Evolutionary conservation across 92 coral and sea anemone genomes (phyloP), one percentile per base, ranked within the genome.

Genomic region (Galaxea fascicularis): DNA sequence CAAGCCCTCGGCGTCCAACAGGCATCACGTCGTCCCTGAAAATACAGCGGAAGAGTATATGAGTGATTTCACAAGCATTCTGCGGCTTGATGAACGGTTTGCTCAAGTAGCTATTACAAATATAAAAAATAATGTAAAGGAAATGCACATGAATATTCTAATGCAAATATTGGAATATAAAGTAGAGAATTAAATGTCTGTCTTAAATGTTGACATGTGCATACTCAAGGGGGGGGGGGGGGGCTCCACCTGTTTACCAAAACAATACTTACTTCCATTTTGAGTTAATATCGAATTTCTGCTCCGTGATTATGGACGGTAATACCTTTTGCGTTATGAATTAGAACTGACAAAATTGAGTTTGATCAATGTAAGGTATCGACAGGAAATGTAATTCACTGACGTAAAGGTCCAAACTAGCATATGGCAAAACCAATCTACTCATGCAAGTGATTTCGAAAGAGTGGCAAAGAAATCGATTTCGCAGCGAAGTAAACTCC

Each of bases 1-100:
- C 98, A 16, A 96, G 87, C 10, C 98, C 98, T 59, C 98, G 89
- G 57, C 98, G 88, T 82, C 98, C 98, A 65, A 89, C 91, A 30
- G 95, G 95, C 95, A 91, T 92, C 20, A 56, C 79, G 59, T 92
- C 98, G 85, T 67, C 73, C 83, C 80, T 76, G 54, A 76, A 90
- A 70, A 82, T 21, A 73, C 86, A 82, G 29, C 21, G 46, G 46
- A 27, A 29, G 16, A 46, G 66, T 60, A 68, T 15, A 51, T 65
- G 84, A 79, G 59, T 46, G 51, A 14, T 49, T 52, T 13, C n/a
- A 30, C 5, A 31, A 31, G 10, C 24, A 27, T 45, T 22, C 21
- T 44, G 3, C 28, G 24, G n/a, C 4, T 12, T 47, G 58, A 44
- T 62, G 82, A 66, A 79, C 29, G 31, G 46, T 66, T 28, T 79